Conservation (phyloP, 2,113 vertebrate genomes). For the Lamprologus callipterus region DNA sequence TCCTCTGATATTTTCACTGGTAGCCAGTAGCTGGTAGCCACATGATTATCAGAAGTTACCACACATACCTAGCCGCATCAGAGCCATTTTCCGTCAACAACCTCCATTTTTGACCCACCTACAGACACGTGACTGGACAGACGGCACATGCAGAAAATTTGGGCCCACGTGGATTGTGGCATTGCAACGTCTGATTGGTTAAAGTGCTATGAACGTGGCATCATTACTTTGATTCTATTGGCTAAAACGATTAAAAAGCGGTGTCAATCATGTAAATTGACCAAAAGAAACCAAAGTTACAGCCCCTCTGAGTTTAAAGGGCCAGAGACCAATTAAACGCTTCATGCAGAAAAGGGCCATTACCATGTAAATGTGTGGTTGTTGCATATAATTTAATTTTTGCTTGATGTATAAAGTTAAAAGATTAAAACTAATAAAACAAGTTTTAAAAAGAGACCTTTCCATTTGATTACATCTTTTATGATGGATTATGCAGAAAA, state of each 20-base stretch:
- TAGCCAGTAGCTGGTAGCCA: neutral
- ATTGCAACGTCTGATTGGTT: neutral
- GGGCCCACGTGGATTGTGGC: neutral
- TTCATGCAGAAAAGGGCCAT: neutral
- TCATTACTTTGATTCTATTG: neutral
- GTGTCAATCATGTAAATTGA: neutral
- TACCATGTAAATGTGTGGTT: neutral
- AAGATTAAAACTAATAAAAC: neutral
- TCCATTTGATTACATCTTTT: neutral
- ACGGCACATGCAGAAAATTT: neutral
- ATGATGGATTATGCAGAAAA: neutral
- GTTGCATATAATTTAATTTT: neutral
- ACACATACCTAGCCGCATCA: neutral
- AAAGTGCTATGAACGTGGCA: neutral
- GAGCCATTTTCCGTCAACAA: fast-evolving
- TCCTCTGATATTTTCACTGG: fast-evolving
- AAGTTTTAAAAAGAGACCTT: neutral
- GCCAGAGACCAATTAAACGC: neutral
- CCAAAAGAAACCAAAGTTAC: neutral
- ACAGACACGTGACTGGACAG: neutral
- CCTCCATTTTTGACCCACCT: neutral
- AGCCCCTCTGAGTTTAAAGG: neutral
- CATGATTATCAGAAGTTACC: neutral
- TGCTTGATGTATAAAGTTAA: neutral
- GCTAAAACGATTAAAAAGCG: neutral